Evolutionary conservation across 2,888 invertebrate genomes (phyloP), one percentile per base, ranked within the genome.

Genomic region (Athrips mouffetella): DNA sequence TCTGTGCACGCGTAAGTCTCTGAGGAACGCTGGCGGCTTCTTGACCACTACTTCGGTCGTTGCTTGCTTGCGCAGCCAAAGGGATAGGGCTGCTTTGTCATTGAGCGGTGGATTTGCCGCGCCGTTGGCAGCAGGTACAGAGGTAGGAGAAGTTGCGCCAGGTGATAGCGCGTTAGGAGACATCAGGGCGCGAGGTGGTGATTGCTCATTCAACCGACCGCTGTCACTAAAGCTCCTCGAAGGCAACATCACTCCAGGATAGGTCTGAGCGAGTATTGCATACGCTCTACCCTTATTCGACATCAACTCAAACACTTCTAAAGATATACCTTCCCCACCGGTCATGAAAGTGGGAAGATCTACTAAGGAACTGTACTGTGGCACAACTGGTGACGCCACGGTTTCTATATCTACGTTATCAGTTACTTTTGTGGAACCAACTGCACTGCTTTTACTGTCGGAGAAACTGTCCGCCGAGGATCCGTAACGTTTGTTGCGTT

Each of bases 271-370:
- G 11, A 95, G 68, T 5, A 94, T 91, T 49, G 92, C 92, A 68
- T 94, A 94, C 20, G 93, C 92, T 53, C 92, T 91, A 55, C 92
- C 92, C 53, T 90, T 90, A 35, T 91, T 91, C 44, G 93, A 92
- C 70, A 94, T 87, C 58, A 94, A 70, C 70, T 94, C 94, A 56
- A 94, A 87, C 18, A 94, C 94, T 80, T 95, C 95, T 4, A 93
- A 73, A 0, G 94, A 94, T 1, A 95, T 92, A 50, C 92, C 93
- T 73, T 94, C 94, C 0, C 93, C 93, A 54, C 93, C 92, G 40
- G 92, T 91, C 57, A 96, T 91, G 67, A 92, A 97, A 0, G 96
- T 97, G 1, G 96, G 97, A 50, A 97, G 81, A 67, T 94, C 94
- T 8, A 96, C 93, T 60, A 96, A 87, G n/a, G 96, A 96, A 63